Base-by-base conservation (phyloP, 2,888 invertebrate species). In the Apodemia hepburni region DNA sequence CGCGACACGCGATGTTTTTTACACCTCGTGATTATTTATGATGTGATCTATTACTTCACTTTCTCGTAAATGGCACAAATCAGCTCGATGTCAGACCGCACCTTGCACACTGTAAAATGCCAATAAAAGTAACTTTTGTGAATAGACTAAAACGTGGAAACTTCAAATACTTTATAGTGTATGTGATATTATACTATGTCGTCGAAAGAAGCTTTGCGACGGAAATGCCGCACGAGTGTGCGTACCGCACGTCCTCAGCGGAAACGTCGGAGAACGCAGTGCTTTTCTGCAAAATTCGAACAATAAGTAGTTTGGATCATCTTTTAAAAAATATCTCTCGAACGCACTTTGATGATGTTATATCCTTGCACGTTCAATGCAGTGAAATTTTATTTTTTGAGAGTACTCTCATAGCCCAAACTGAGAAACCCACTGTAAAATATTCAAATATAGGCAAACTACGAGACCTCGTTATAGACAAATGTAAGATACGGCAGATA, bases 401-500 rank as follows among this genome's bases (percentile, higher is more conserved):
- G 82, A 95, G 95, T 76, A 94, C 94, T 61, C 81, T 95, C 66
- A 93, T 93, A 66, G 88, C 93, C 66, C 89, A 88, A 45, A 78
- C 83, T 54, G 83, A 89, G 63, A 81, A 88, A 73, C 62, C 79
- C 64, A 62, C 87, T 62, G 84, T 82, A 33, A 94, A 94, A 79
- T 85, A 94, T 67, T 87, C 92, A 45, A 91, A 92, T 68, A 85
- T 96, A 66, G 81, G 94, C 92, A 82, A 94, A 92, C 79, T 97
- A 92, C 85, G 95, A 92, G 92, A 94, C 93, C 78, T 94, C 87
- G 73, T 93, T 87, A 92, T 97, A 70, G 95, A 95, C 74, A 94
- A 94, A 80, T 97, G 96, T 83, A 96, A 96, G 85, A 93, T 96
- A 75, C 93, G 95, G n/a, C 93, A 93, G 78, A 92, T 97, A 71